A percentile compares a stretch with the other conserved stretches of the same genome.
Evolutionary conservation across 1,140 invertebrate genomes (phyloP).

Genomic region (Tachypleus tridentatus): DNA sequence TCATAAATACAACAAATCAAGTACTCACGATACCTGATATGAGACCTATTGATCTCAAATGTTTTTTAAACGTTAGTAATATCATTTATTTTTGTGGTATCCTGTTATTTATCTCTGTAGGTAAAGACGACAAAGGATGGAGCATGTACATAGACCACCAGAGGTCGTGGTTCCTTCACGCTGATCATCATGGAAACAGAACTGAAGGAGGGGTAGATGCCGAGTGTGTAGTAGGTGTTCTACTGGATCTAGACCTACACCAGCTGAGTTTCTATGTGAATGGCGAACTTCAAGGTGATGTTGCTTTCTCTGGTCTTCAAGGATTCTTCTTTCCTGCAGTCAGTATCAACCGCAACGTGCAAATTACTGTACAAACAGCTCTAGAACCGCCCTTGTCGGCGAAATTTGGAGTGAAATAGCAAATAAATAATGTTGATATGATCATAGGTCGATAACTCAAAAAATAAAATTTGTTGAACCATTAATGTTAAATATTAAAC

Average conservation of each 20-base stretch:
- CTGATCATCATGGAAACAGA: conserved; percentile 75
- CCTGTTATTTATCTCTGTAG: conserved; percentile 38
- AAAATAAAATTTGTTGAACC: no score
- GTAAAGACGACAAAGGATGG: conserved; percentile 96
- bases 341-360: conserved; percentile 88
- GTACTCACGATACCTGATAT: no score
- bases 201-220: conserved; percentile 75
- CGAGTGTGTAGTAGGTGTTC: conserved; percentile 76
- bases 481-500: no score
- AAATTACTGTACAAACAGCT: conserved; percentile 83
- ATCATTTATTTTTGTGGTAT: no score
- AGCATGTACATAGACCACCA: conserved; percentile 96
- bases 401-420: no score
- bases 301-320: conserved; percentile 77
- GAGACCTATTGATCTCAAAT: no score
- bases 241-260: conserved; percentile 81
- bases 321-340: conserved; percentile 95
- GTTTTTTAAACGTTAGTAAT: no score
- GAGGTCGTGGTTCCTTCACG: conserved; percentile 88
- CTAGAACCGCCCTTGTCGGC: conserved; percentile 57
- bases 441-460: no score
- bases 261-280: conserved; percentile 89
- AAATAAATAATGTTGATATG: no score
- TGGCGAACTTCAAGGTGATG: conserved; percentile 69
- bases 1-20: no score